Evolutionary conservation across 2,797 vertebrate species (phyloP).

Genomic region (Zenarchopterus dispar): DNA sequence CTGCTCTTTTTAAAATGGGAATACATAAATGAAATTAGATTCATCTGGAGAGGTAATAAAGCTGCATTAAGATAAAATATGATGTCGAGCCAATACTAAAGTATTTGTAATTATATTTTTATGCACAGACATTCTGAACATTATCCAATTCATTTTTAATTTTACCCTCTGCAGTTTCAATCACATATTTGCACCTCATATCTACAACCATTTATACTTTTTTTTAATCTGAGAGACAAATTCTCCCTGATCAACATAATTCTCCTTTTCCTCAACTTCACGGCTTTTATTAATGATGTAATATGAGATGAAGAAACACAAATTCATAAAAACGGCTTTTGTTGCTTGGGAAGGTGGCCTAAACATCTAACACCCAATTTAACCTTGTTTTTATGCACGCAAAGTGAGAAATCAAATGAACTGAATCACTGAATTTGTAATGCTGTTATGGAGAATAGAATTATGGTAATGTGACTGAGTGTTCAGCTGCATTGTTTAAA

Average conservation of each 20-base stretch:
- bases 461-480: slow-evolving; percentile 70
- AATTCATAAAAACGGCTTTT: slow-evolving; percentile 24
- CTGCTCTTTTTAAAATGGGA: too few relatives aligned
- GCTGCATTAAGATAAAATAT: too few relatives aligned
- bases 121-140: slow-evolving; percentile 1
- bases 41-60: too few relatives aligned
- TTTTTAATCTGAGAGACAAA: too few relatives aligned
- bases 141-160: too few relatives aligned
- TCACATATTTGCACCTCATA: slow-evolving; percentile 29
- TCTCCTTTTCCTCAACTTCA: slow-evolving; percentile 51
- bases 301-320: slow-evolving; percentile 39
- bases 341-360: slow-evolving; percentile 42
- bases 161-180: too few relatives aligned
- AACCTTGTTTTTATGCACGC: slow-evolving; percentile 65
- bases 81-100: neutral
- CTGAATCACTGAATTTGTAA: slow-evolving; percentile 75
- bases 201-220: slow-evolving; percentile 26
- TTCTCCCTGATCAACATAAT: slow-evolving; percentile 52
- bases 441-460: slow-evolving; percentile 63
- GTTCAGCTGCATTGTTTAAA: slow-evolving; percentile 66
- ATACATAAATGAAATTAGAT: too few relatives aligned
- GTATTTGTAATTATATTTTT: slow-evolving; percentile 20
- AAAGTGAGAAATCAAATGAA: slow-evolving; percentile 73
- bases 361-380: slow-evolving; percentile 67
- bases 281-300: slow-evolving; percentile 50